Conservation (phyloP, 2,797 vertebrate genomes). For the Sciaenops ocellatus region DNA sequence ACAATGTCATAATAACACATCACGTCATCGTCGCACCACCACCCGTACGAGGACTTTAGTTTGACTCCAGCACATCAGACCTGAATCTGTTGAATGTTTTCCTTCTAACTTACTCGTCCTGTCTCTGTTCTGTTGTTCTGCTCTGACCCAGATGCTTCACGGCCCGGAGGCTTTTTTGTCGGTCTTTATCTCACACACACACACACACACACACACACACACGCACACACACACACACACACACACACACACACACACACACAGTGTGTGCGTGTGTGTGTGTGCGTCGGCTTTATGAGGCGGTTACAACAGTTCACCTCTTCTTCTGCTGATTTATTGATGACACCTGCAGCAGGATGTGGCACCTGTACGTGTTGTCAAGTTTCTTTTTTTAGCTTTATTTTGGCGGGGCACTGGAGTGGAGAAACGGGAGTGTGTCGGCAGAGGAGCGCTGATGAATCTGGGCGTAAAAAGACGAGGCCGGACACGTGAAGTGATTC, state of each 20-base stretch:
- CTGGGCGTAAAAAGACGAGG: neutral
- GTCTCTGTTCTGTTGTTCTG: slow-evolving; percentile 14
- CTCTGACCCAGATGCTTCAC: slow-evolving; percentile 51
- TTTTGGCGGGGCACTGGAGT: neutral
- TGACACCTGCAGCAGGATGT: neutral
- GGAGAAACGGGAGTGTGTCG: neutral
- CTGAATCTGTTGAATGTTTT: neutral
- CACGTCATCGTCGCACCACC: too few relatives aligned
- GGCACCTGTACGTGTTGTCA: slow-evolving; percentile 17
- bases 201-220: neutral
- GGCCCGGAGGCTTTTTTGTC: slow-evolving; percentile 39
- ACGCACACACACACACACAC: neutral
- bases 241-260: neutral
- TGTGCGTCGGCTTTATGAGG: slow-evolving; percentile 17
- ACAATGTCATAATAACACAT: too few relatives aligned
- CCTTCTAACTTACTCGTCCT: neutral
- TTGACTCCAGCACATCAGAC: neutral
- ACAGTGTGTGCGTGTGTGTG: neutral
- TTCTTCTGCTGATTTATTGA: slow-evolving; percentile 53
- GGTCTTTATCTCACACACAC: neutral
- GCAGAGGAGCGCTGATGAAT: neutral
- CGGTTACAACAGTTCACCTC: slow-evolving; percentile 23
- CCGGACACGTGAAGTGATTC: slow-evolving; percentile 12
- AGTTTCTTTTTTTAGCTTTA: slow-evolving; percentile 35
- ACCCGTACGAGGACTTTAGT: neutral